A percentile compares a stretch with the other conserved stretches of the same genome.
Evolutionary conservation across 2,113 vertebrate genomes (phyloP).

Genomic region (Sinocyclocheilus maitianheensis): DNA sequence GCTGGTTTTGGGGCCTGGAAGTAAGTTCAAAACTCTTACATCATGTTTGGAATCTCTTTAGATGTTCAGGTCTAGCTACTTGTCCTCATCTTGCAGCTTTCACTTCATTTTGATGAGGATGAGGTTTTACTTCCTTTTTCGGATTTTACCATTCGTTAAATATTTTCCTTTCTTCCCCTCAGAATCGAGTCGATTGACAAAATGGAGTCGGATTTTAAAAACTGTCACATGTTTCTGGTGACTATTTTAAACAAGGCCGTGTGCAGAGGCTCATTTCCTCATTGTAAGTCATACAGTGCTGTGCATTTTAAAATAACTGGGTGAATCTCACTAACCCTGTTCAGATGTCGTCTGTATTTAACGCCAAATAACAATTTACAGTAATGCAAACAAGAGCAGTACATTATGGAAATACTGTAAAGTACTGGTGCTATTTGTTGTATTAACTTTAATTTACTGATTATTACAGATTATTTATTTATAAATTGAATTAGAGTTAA

Average conservation of each 20-base stretch:
- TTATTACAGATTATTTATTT: too few species aligned
- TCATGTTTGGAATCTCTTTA: neutral
- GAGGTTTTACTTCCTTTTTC: neutral
- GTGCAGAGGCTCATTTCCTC: constrained; percentile 95
- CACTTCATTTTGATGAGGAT: neutral
- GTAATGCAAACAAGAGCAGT: neutral
- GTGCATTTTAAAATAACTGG: neutral
- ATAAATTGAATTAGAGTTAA: too few species aligned
- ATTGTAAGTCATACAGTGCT: constrained; percentile 81
- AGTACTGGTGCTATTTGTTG: neutral
- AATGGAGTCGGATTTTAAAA: constrained; percentile 99
- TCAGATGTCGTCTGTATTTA: neutral
- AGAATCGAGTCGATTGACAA: constrained; percentile 97
- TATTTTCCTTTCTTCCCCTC: constrained; percentile 34
- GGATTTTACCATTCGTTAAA: neutral
- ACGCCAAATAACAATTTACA: neutral
- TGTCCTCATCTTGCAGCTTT: neutral
- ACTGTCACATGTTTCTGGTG: constrained; percentile 98
- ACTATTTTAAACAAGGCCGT: constrained; percentile 97
- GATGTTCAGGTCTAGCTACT: neutral
- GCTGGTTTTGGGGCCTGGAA: constrained; percentile 92
- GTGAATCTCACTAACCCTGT: neutral
- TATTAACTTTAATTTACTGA: too few species aligned
- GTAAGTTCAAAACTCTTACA: constrained; percentile 74
- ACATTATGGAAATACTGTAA: too few species aligned